Base-by-base conservation (phyloP, 2,797 vertebrate species). In the Danio jaintianensis region DNA sequence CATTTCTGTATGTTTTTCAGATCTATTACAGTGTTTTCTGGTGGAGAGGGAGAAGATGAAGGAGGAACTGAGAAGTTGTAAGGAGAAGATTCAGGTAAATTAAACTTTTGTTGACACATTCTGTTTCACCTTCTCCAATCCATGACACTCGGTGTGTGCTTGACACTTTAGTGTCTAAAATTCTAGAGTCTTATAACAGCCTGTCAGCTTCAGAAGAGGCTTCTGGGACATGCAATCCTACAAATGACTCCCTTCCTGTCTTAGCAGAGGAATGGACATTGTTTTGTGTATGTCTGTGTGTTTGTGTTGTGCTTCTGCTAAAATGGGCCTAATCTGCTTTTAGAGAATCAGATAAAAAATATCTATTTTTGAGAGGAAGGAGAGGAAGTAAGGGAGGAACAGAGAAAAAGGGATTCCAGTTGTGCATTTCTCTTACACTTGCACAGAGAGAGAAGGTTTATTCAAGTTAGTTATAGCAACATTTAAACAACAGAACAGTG, bases 11-110 rank as follows among this genome's bases (percentile, higher is more conserved):
- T 75, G n/a, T 84, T 75, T 85, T 74, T 76, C 82, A 94, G 93
- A 91, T 81, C 85, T 92, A 56, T 80, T 94, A 81, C 87, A 85
- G 79, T 81, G 77, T 82, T 88, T 94, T n/a, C 86, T 93, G 79
- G 79, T 80, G 63, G 93, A 95, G 13, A 76, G 86, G 45, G 82
- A 72, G 52, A 73, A 82, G 53, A 83, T 88, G 71, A 78, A 79
- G 64, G 82, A 78, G 18, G 85, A 89, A 80, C 85, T 94, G 82
- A 91, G 82, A 82, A 89, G 78, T 78, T 71, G 93, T 82, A 93
- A 87, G 84, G 90, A 79, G 53, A 90, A 89, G 43, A 85, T 93
- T 70, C 88, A 93, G 94, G 94, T 95, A 71, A 91, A 45, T 73
- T 15, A 15, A 12, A 43, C 7, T 36, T 73, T 1, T 0, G 16